phyloP scores from a whole-genome alignment of 2,888 invertebrate species.

The Thalpophila matura region DNA sequence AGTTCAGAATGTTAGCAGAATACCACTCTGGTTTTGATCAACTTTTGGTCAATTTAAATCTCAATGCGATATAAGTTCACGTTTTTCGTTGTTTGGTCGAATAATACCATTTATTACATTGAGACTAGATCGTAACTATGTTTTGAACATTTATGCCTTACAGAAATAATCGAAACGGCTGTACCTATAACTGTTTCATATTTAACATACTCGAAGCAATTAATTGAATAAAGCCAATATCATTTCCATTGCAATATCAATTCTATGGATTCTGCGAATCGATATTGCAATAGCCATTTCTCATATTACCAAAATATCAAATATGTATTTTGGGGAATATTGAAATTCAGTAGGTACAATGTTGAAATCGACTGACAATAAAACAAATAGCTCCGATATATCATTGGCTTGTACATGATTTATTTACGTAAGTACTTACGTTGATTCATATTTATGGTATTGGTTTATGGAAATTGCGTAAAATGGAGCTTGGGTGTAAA shows the following conservation, averaged over 20 bases:
- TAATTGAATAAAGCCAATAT: slow-evolving; percentile 21
- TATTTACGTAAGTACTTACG: slow-evolving; percentile 30
- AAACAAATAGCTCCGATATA: slow-evolving; percentile 46
- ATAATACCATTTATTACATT: no score
- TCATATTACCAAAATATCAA: slow-evolving; percentile 4
- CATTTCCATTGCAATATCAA: no score
- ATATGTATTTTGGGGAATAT: slow-evolving; percentile 34
- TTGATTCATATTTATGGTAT: slow-evolving; percentile 43
- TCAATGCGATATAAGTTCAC: no score
- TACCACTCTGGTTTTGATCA: no score
- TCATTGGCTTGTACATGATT: slow-evolving; percentile 42
- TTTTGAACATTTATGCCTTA: no score
- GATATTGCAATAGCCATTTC: slow-evolving; percentile 5
- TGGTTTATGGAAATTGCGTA: slow-evolving; percentile 30
- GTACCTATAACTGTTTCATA: no score
- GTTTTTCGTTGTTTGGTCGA: no score
- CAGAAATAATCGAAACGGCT: no score
- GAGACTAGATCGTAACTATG: no score
- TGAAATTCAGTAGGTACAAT: slow-evolving; percentile 42
- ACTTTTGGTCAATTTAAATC: no score
- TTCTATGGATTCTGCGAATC: slow-evolving; percentile 1
- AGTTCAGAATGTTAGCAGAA: no score
- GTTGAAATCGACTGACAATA: slow-evolving; percentile 33
- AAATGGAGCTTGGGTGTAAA: slow-evolving; percentile 1
- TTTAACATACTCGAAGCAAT: no score